A percentile compares a stretch with the other conserved stretches of the same genome.
phyloP scores from a whole-genome alignment of 2,113 vertebrate genomes.

The Hemiprocne comata region DNA sequence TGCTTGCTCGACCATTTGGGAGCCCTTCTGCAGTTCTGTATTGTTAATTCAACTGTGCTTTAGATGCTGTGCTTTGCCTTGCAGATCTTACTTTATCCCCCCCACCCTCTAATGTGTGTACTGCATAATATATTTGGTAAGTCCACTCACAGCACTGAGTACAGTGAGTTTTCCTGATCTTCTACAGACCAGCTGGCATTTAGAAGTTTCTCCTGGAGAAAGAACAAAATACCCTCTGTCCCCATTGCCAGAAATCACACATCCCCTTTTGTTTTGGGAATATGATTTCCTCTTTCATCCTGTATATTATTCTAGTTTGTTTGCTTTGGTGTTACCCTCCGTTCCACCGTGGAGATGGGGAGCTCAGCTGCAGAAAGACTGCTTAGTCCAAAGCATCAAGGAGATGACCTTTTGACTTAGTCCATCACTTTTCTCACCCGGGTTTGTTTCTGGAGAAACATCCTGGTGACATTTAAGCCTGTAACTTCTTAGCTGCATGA shows the following conservation, averaged over 20 bases:
- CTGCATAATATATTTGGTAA: not conserved
- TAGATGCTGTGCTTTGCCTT: not conserved
- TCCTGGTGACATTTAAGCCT: not conserved
- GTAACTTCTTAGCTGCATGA: fast-evolving
- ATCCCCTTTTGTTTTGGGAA: not conserved
- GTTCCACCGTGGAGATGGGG: fast-evolving
- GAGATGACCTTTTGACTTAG: not conserved
- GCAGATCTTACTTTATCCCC: not conserved
- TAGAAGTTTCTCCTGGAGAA: not conserved
- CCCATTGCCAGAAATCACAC: not conserved
- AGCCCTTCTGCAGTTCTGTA: not conserved
- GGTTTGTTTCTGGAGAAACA: not conserved
- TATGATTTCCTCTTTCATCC: not conserved
- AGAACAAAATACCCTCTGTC: not conserved
- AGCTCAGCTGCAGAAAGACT: not conserved
- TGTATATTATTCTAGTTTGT: not conserved
- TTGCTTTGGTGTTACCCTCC: not conserved
- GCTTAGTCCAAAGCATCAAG: fast-evolving
- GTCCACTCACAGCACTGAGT: not conserved
- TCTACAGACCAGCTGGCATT: not conserved
- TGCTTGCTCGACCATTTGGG: not conserved
- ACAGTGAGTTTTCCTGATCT: not conserved
- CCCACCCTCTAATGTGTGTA: fast-evolving
- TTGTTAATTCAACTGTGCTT: not conserved
- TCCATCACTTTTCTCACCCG: fast-evolving